Conservation (phyloP, 2,888 invertebrate genomes). For the Hydroisotoma schaefferi region DNA sequence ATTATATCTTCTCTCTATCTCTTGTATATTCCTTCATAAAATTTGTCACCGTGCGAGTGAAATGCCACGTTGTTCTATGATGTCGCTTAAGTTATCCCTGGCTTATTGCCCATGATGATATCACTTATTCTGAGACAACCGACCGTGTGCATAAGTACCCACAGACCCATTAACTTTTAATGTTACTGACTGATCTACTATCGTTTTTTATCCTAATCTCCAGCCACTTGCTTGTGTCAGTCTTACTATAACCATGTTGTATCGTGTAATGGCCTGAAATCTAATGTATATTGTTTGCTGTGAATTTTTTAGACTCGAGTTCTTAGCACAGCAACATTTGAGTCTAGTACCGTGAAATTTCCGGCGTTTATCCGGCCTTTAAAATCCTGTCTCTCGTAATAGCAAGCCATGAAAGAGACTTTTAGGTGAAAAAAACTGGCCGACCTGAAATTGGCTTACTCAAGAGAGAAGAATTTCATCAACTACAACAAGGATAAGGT, state of each 20-base stretch:
- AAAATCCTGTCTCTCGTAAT: background rate
- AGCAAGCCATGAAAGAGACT: background rate
- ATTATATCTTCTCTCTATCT: background rate
- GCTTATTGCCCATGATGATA: constrained; percentile 20
- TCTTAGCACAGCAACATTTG: background rate
- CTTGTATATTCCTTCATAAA: background rate
- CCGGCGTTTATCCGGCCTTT: background rate
- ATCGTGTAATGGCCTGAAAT: too few species aligned
- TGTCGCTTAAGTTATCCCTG: constrained; percentile 37
- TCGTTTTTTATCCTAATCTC: too few species aligned
- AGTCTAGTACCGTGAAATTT: background rate
- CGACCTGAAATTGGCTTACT: background rate
- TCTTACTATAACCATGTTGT: too few species aligned
- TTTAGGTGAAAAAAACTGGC: background rate
- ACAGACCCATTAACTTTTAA: background rate
- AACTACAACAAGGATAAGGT: too few species aligned
- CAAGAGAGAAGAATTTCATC: background rate
- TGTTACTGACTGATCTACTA: too few species aligned
- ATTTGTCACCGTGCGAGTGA: background rate
- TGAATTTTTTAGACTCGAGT: background rate
- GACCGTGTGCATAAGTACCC: background rate
- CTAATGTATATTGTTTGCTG: background rate
- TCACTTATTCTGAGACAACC: constrained; percentile 18
- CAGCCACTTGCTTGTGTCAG: too few species aligned
- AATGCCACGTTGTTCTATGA: constrained; percentile 20